These are phyloP conservation scores for Portunus trituberculatus DNA, from an alignment of 1,140 invertebrate species.

Conservation along the genomic window DNA sequence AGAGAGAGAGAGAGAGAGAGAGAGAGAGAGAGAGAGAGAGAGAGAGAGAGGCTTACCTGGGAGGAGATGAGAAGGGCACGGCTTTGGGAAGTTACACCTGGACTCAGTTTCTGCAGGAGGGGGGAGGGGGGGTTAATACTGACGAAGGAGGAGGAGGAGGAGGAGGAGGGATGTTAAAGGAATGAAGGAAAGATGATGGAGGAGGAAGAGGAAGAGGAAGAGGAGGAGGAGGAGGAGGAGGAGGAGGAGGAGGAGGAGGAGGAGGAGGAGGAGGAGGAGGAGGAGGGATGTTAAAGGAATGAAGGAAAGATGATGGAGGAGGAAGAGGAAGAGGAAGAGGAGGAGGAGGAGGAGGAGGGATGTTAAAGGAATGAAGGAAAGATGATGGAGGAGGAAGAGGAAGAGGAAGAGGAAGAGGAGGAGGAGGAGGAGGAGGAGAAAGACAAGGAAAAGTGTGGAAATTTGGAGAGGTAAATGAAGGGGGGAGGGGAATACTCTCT, in stretches of 20 bases:
- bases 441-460: too few relatives aligned
- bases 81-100: slow-evolving; percentile 57
- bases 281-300: not conserved
- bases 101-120: slow-evolving; percentile 64
- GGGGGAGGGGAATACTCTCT: too few relatives aligned
- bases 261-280: slow-evolving; percentile 47
- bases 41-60: too few relatives aligned
- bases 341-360: not conserved
- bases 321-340: not conserved
- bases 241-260: not conserved
- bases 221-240: not conserved
- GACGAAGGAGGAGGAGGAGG: slow-evolving; percentile 53
- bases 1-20: not conserved
- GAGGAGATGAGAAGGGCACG: slow-evolving; percentile 7
- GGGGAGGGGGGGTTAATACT: not conserved
- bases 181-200: not conserved
- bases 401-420: not conserved
- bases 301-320: not conserved
- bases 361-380: too few relatives aligned
- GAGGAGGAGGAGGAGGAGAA: not conserved
- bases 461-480: too few relatives aligned
- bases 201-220: not conserved
- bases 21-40: not conserved
- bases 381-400: too few relatives aligned
- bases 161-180: not conserved